phyloP scores from a whole-genome alignment of 92 coral and sea anemone species.

The Micromussa lordhowensis region DNA sequence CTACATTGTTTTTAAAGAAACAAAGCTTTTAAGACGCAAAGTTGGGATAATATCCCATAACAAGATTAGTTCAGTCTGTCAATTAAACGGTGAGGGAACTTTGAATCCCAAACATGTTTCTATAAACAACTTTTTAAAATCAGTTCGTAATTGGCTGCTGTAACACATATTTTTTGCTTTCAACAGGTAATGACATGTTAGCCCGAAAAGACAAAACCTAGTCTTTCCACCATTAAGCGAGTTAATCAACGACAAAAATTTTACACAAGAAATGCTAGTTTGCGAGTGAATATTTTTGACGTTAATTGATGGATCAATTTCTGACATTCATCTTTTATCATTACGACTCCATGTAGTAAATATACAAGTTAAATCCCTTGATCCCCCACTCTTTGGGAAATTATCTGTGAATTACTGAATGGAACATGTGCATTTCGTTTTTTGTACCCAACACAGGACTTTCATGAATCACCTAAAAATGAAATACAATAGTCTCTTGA shows the following conservation, averaged over 20 bases:
- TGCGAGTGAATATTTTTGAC: not conserved
- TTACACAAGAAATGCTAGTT: not conserved
- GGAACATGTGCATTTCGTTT: not conserved
- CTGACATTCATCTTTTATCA: not conserved
- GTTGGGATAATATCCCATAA: not conserved
- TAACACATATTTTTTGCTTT: not conserved
- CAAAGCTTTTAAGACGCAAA: not conserved
- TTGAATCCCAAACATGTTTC: not conserved
- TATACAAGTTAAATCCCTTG: not conserved
- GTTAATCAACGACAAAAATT: constrained; percentile 2
- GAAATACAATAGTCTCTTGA: not conserved
- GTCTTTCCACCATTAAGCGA: not conserved
- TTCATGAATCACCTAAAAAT: not conserved
- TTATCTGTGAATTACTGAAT: not conserved
- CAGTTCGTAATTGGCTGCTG: not conserved
- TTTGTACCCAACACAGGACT: not conserved
- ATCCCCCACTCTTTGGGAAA: not conserved
- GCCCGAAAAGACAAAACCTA: not conserved
- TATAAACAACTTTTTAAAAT: not conserved
- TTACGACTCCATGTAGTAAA: not conserved
- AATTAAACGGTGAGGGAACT: not conserved
- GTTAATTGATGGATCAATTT: constrained; percentile 8
- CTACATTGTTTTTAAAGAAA: constrained; percentile 8
- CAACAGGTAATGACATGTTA: not conserved
- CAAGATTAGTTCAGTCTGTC: constrained; percentile 9